Evolutionary conservation across 2,888 invertebrate genomes (phyloP).

Genomic region (Calephelis perditalis): DNA sequence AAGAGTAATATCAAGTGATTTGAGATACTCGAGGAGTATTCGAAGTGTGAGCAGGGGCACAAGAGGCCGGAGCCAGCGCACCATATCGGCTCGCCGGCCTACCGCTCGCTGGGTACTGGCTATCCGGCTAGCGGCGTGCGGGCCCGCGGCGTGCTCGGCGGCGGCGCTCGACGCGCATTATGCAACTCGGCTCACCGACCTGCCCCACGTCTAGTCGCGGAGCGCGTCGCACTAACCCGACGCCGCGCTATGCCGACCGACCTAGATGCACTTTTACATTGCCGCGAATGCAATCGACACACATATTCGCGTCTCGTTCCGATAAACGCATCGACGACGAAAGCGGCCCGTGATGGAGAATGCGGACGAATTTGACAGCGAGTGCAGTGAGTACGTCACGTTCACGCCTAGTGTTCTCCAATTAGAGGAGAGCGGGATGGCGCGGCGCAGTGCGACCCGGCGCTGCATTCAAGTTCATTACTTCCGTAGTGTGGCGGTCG

Average conservation of each 20-base stretch:
- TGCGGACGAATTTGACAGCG: slow-evolving; percentile 74
- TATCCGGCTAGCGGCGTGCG: slow-evolving; percentile 34
- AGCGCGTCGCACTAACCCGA: slow-evolving; percentile 66
- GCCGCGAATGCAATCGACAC: slow-evolving; percentile 74
- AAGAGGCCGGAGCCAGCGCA: slow-evolving; percentile 47
- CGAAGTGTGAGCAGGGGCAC: slow-evolving; percentile 59
- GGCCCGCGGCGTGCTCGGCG: slow-evolving; percentile 44
- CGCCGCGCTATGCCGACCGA: slow-evolving; percentile 66
- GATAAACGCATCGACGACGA: slow-evolving; percentile 77
- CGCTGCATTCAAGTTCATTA: slow-evolving; percentile 78
- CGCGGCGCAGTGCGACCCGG: slow-evolving; percentile 55
- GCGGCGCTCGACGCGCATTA: slow-evolving; percentile 58
- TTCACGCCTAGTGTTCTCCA: slow-evolving; percentile 59
- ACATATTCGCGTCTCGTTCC: slow-evolving; percentile 78
- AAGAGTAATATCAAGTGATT: slow-evolving; percentile 51
- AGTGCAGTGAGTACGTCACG: slow-evolving; percentile 72
- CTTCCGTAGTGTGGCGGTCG: slow-evolving; percentile 70
- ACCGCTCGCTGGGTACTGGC: slow-evolving; percentile 33
- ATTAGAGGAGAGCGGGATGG: slow-evolving; percentile 60
- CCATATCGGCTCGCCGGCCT: slow-evolving; percentile 36
- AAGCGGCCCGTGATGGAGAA: slow-evolving; percentile 76
- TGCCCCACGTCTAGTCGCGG: slow-evolving; percentile 70
- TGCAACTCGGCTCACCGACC: slow-evolving; percentile 64
- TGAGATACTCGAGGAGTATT: slow-evolving; percentile 62
- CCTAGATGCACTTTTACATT: slow-evolving; percentile 77